Conservation (phyloP, 2,113 vertebrate species). For the Macroglossus sobrinus region DNA sequence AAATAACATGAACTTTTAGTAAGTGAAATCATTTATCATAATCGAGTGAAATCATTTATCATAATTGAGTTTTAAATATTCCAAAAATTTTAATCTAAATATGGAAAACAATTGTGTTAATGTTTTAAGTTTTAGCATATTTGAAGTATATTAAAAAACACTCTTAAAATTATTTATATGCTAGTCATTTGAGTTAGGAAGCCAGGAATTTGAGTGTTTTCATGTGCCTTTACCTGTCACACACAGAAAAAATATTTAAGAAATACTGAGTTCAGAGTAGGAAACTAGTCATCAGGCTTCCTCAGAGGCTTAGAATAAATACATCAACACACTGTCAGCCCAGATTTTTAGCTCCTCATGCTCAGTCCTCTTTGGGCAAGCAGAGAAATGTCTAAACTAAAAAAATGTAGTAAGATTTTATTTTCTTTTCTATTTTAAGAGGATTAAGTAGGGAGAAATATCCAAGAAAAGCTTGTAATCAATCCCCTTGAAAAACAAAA, state of each 20-base stretch:
- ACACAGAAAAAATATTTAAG: neutral
- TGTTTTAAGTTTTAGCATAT: neutral
- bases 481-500: neutral
- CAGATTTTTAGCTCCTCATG: neutral
- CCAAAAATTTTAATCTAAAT: constrained; percentile 12
- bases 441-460: neutral
- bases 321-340: neutral
- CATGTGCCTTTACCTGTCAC: neutral
- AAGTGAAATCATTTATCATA: neutral
- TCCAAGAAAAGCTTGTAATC: neutral
- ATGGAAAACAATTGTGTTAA: neutral
- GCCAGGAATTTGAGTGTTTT: neutral
- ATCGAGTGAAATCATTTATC: neutral
- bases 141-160: neutral
- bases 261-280: neutral
- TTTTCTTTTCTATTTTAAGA: constrained; percentile 1
- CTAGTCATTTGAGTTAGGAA: neutral
- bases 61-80: constrained; percentile 24
- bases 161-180: constrained; percentile 3
- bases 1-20: constrained; percentile 4
- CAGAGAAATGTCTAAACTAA: neutral
- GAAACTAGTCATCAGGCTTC: neutral
- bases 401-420: neutral
- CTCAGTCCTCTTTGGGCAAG: neutral
- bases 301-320: neutral